Percentiles rank a stretch among this genome's conserved stretches.
phyloP scores from a whole-genome alignment of 1,140 invertebrate species.

The Pogonus chalceus region DNA sequence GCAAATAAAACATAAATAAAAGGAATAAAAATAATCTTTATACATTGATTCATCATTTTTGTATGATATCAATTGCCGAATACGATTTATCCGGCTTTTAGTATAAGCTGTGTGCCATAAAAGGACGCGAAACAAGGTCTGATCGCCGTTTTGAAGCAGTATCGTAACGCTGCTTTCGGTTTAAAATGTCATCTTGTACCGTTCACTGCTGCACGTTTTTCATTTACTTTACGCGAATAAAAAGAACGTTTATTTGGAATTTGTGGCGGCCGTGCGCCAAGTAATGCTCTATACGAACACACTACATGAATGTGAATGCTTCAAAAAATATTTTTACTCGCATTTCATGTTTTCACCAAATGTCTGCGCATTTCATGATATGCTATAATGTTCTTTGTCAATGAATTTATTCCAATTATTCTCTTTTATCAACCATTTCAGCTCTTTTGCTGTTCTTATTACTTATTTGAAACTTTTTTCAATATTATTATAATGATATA shows the following conservation, averaged over 20 bases:
- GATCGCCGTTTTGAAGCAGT: background rate
- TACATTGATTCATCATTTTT: background rate
- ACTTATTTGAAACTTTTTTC: no score
- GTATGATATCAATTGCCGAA: background rate
- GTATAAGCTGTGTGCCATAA: background rate
- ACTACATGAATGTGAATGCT: no score
- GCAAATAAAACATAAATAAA: background rate
- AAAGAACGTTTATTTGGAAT: constrained; percentile 2
- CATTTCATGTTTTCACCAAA: no score
- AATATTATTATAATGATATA: no score
- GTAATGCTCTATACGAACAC: no score
- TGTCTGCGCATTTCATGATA: no score
- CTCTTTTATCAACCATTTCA: no score
- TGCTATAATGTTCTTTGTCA: no score
- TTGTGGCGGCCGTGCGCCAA: no score
- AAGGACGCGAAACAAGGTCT: background rate
- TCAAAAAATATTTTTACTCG: no score
- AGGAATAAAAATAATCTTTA: background rate
- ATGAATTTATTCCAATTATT: no score
- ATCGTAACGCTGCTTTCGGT: background rate
- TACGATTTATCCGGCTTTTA: background rate
- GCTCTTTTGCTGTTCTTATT: no score
- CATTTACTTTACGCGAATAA: background rate
- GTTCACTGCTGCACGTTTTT: background rate
- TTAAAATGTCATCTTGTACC: constrained; percentile 1